Base-by-base conservation (phyloP, 2,797 vertebrate genomes). In the Pempheris klunzingeri region DNA sequence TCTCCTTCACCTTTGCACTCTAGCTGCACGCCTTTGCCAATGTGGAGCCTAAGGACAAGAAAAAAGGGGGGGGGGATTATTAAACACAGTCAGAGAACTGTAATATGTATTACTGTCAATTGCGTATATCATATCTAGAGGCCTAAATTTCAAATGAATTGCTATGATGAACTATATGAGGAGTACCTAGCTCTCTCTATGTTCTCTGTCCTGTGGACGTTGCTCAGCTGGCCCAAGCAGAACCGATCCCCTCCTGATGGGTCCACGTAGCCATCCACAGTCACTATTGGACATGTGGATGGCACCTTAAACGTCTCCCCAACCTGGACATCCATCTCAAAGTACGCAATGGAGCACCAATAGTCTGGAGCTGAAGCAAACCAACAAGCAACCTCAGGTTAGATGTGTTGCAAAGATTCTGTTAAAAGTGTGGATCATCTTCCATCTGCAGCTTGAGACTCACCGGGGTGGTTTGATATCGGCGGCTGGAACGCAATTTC, bases 311-410 rank as follows among this genome's bases (percentile, higher is more conserved):
- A 99, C 0, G 97, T 99, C 87, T 99, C 98, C 20, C 98, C 98
- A 9, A 99, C 98, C 85, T 99, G 98, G 73, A 99, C 97, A 3
- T 99, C 98, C 98, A 99, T 99, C 92, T 99, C 98, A 69, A 99
- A 99, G 84, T 99, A 99, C 0, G 98, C 98, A 22, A 99, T 99
- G 38, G 98, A 99, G 88, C 98, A 99, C 98, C 98, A 99, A 78
- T 99, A 99, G 20, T 99, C 98, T 52, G 98, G 98, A 86, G 97
- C 98, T 99, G 74, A 3, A 71, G 58, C 22, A 74, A 63, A 41
- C 9, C 49, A 55, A 36, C 24, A n/a, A 68, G 15, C 10, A 38
- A 28, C 36, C 22, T 60, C 13, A 50, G 11, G 26, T 75, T 9
- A 76, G 59, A 36, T 24, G 4, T 10, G 22, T 53, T 20, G 11